These are phyloP conservation scores for Gymnarchus niloticus DNA, from an alignment of 2,113 vertebrate genomes.

Conservation along the genomic window DNA sequence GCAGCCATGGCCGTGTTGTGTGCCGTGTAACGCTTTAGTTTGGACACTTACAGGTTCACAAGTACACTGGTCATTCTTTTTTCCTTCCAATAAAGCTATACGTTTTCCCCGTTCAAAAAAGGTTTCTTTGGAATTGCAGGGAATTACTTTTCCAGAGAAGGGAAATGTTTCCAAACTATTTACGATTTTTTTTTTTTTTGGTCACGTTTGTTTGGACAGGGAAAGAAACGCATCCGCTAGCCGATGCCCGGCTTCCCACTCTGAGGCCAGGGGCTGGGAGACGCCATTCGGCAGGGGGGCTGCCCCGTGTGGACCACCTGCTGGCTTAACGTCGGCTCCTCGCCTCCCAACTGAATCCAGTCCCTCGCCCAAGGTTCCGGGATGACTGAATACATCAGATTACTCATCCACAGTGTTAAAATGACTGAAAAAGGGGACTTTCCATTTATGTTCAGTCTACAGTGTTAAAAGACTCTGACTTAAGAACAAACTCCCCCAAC, in stretches of 20 bases:
- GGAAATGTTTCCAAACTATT: slow-evolving; percentile 16
- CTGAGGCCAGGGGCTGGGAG: slow-evolving; percentile 24
- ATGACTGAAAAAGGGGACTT: background rate
- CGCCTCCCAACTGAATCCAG: background rate
- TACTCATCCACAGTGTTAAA: too few relatives aligned
- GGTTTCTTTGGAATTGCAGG: slow-evolving; percentile 48
- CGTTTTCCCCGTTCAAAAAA: slow-evolving; percentile 19
- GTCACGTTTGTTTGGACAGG: too few relatives aligned
- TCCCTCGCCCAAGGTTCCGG: background rate
- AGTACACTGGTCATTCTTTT: background rate
- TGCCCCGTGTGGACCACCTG: background rate
- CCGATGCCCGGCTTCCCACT: background rate
- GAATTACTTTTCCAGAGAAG: background rate
- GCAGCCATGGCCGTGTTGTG: background rate
- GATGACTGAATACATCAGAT: background rate
- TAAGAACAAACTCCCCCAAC: slow-evolving; percentile 11
- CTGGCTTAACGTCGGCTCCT: background rate
- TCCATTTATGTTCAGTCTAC: background rate
- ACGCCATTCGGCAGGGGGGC: background rate
- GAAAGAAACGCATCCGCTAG: too few relatives aligned
- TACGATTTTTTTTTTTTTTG: too few relatives aligned
- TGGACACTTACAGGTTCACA: background rate
- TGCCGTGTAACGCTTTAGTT: background rate
- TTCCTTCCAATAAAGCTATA: background rate
- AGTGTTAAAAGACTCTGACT: background rate